phyloP scores from a whole-genome alignment of 2,888 invertebrate species.

The Epiblema foenella region DNA sequence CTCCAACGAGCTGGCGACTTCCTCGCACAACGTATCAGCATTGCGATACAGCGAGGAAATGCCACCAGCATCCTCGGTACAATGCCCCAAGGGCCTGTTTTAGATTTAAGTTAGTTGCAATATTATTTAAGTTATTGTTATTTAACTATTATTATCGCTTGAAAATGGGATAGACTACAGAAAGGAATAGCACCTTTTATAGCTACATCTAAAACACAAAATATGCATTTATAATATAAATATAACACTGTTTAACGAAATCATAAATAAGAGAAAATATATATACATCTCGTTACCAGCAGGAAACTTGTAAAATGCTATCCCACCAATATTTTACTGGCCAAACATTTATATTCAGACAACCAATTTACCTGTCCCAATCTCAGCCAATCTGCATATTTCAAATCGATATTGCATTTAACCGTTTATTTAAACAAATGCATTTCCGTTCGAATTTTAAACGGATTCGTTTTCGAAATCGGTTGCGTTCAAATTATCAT shows the following conservation, averaged over 20 bases:
- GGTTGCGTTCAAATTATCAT: constrained; percentile 31
- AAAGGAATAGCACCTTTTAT: too few species aligned
- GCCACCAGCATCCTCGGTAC: too few species aligned
- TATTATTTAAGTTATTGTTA: too few species aligned
- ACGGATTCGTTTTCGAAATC: constrained; percentile 33
- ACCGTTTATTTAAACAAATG: constrained; percentile 41
- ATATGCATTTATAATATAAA: not conserved
- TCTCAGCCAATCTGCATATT: constrained; percentile 39
- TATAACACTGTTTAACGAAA: not conserved
- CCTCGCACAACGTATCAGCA: too few species aligned
- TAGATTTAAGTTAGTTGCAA: too few species aligned
- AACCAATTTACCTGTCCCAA: constrained; percentile 34
- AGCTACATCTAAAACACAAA: not conserved
- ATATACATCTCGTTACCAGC: constrained; percentile 16
- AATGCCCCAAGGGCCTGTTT: too few species aligned
- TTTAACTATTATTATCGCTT: too few species aligned
- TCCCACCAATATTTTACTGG: constrained; percentile 10
- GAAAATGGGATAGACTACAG: too few species aligned
- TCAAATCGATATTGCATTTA: constrained; percentile 31
- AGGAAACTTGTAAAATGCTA: constrained; percentile 20
- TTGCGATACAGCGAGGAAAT: too few species aligned
- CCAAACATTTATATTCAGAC: constrained; percentile 8
- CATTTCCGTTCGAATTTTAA: constrained; percentile 39
- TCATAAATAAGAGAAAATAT: not conserved
- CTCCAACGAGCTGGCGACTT: too few species aligned